A percentile compares a stretch with the other conserved stretches of the same genome.
phyloP scores from a whole-genome alignment of 2,888 invertebrate genomes.

The Drosophila trichaetosa region DNA sequence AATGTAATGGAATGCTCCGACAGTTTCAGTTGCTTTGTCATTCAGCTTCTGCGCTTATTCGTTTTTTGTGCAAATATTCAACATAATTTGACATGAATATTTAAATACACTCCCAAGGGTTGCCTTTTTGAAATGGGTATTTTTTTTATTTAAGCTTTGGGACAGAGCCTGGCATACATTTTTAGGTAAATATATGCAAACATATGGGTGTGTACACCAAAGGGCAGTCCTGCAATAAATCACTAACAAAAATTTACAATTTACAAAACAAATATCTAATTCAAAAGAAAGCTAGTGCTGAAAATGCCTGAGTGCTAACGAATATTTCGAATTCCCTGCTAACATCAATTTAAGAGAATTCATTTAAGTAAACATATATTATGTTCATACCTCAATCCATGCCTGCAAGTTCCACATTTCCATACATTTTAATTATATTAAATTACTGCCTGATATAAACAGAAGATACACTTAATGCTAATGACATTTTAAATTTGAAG shows the following conservation, averaged over 20 bases:
- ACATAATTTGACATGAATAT: conserved; percentile 69
- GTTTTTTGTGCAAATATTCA: conserved; percentile 60
- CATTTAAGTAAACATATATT: not conserved
- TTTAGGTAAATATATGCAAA: conserved; percentile 26
- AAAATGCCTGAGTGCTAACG: not conserved
- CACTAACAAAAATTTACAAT: conserved; percentile 14
- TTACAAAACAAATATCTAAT: not conserved
- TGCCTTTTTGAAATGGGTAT: conserved; percentile 33
- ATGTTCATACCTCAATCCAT: not conserved
- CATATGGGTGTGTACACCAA: conserved; percentile 5
- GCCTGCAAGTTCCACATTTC: not conserved
- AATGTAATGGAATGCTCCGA: conserved; percentile 53
- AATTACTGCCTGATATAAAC: not conserved
- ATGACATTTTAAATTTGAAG: not conserved
- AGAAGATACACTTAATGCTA: not conserved
- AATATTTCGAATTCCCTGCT: not conserved
- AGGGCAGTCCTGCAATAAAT: conserved; percentile 40
- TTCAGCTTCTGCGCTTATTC: conserved; percentile 31
- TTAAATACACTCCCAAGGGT: conserved; percentile 53
- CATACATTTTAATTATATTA: too few relatives aligned
- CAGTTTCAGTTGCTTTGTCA: conserved; percentile 35
- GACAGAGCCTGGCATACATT: conserved; percentile 37
- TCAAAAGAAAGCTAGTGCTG: not conserved
- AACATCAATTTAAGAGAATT: not conserved
- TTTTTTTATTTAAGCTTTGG: not conserved